Base-by-base conservation (phyloP, 37 sponge, comb jelly and placozoan species). In the Oscarella lobularis region DNA sequence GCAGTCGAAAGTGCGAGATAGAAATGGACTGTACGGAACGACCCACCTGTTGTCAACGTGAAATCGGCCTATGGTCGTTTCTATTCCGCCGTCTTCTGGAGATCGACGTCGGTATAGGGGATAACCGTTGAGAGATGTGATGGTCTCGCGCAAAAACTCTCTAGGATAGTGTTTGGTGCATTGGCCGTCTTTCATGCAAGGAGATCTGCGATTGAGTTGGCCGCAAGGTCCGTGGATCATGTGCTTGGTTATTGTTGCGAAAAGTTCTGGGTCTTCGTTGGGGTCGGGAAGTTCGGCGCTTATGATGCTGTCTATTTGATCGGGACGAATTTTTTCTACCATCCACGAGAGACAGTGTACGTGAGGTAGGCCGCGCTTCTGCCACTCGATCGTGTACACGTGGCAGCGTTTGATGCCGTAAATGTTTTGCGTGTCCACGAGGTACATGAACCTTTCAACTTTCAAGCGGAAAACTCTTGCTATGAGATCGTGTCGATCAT, bases 341-440 rank as follows among this genome's bases (percentile, higher is more conserved):
- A n/a, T n/a, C 82, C 67, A 76, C 20, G 67, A 31, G 38, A 82
- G 41, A 9, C 77, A 73, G 0, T 79, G 82, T 0, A 67, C 73
- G 72, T 82, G 75, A 32, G 79, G 77, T 34, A 82, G 79, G 29
- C 78, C 83, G 67, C 60, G 83, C 40, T 82, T 82, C 74, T 79
- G 83, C 31, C 41, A 82, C 41, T 82, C 73, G 35, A 82, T 79
- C n/a, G 77, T 36, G 27, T 81, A 71, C 3, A 81, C 39, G 36
- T 65, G 34, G 34, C 77, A 70, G 1, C 65, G 74, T 68, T 72
- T 70, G 3, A 78, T 66, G 3, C 82, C 75, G 72, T 82, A 82
- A 67, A 67, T 60, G 35, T 2, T 0, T 33, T 41, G 74, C 35
- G 37, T 71, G 71, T 80, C 80, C 1, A 85, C 75, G 37, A 79